phyloP scores from a whole-genome alignment of 1,140 invertebrate genomes.

The Mercenaria mercenaria region DNA sequence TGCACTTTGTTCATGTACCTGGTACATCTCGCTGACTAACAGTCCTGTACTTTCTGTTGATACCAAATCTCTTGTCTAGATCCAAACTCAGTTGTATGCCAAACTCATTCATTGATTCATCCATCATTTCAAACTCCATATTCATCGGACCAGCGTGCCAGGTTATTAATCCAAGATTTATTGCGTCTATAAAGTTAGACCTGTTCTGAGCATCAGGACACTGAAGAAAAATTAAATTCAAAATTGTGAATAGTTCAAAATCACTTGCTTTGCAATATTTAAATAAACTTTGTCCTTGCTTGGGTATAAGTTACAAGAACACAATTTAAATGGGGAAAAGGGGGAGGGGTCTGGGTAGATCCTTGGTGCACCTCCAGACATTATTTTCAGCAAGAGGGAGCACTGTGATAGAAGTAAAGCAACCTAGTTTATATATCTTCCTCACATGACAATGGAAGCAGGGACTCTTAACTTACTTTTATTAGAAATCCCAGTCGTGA shows the following conservation, averaged over 20 bases:
- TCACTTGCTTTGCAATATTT: no score
- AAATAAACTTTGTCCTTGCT: no score
- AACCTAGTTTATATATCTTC: no score
- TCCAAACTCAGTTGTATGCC: conserved; percentile 75
- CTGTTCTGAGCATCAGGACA: conserved; percentile 76
- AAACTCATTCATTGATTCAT: conserved; percentile 73
- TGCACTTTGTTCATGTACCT: conserved; percentile 63
- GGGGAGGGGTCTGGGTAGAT: no score
- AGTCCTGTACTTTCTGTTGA: conserved; percentile 71
- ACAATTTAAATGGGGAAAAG: no score
- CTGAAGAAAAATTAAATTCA: conserved; percentile 69
- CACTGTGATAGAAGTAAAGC: no score
- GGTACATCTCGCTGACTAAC: conserved; percentile 84
- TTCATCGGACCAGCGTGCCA: conserved; percentile 85
- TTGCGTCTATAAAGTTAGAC: conserved; percentile 71
- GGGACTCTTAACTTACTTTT: no score
- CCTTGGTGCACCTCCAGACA: no score
- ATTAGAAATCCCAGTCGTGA: no score
- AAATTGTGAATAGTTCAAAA: not conserved
- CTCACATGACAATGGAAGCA: no score
- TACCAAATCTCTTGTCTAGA: conserved; percentile 77
- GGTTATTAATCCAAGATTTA: conserved; percentile 75
- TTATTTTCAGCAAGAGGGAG: no score
- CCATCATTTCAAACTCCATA: conserved; percentile 80
- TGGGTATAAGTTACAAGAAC: not conserved